Evolutionary conservation across 2,888 invertebrate species (phyloP).

Genomic region (Heteromurus nitidus): DNA sequence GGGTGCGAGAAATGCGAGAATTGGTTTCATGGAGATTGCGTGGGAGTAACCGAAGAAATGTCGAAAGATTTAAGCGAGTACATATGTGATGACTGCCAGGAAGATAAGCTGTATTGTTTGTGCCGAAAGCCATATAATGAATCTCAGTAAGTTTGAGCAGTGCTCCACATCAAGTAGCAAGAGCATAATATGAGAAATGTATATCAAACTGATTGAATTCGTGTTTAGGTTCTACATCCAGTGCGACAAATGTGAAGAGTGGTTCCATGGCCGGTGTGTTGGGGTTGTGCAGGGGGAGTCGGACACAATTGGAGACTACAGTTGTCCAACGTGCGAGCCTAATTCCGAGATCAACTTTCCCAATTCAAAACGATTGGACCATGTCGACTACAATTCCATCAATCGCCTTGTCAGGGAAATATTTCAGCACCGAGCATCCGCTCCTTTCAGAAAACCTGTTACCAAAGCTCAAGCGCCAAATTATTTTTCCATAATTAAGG

Average conservation of each 20-base stretch:
- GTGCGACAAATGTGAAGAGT: conserved; percentile 98
- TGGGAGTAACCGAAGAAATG: conserved; percentile 93
- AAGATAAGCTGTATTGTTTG: conserved; percentile 95
- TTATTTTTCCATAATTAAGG: conserved; percentile 96
- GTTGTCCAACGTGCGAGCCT: conserved; percentile 96
- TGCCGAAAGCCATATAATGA: conserved; percentile 98
- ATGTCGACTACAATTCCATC: conserved; percentile 88
- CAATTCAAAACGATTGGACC: conserved; percentile 89
- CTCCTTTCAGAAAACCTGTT: conserved; percentile 98
- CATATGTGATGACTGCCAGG: conserved; percentile 90
- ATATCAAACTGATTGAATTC: background rate
- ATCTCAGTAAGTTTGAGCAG: conserved; percentile 85
- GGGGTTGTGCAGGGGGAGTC: conserved; percentile 95
- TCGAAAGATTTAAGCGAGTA: conserved; percentile 93
- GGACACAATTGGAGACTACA: conserved; percentile 95
- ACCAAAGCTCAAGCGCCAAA: conserved; percentile 97
- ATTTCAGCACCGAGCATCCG: conserved; percentile 94
- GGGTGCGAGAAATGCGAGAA: conserved; percentile 98
- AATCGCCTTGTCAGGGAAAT: conserved; percentile 92
- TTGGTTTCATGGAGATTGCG: conserved; percentile 99
- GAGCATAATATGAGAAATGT: no score
- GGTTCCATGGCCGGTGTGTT: conserved; percentile 99
- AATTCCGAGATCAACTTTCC: conserved; percentile 92
- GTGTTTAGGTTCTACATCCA: conserved; percentile 94
- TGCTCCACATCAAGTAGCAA: no score